Base-by-base conservation (phyloP, 2,888 invertebrate genomes). In the Gonocerus acuteangulatus region DNA sequence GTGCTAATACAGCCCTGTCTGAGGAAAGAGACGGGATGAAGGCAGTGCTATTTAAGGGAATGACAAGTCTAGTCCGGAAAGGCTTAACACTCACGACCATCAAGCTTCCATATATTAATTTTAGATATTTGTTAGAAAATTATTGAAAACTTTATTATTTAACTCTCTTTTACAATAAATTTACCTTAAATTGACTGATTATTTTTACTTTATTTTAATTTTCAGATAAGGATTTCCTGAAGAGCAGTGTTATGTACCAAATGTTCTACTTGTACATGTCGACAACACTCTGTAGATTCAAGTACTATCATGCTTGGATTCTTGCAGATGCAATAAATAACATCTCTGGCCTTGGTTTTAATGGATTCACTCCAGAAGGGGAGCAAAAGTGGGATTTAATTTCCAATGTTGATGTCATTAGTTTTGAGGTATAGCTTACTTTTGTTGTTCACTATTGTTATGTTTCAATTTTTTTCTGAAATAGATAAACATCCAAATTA, bases 301-400 rank as follows among this genome's bases (percentile, higher is more conserved):
- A 94, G 78, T 96, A 95, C 78, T 95, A 95, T 77, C 90, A 94
- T 74, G 95, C 94, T n/a, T 96, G 95, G 95, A 79, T 91, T 62
- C 79, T 95, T 70, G 92, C 94, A 4, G 97, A 97, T 74, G 91
- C 93, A 1, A 87, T 95, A 68, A 95, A 93, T 74, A 95, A 96
- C 75, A 89, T 92, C 73, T 89, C 90, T 18, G 97, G 97, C 1
- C 81, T 97, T 72, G 92, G 91, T 15, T 91, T 87, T 72, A 82
- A 81, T 70, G 95, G 95, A 1, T 90, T 85, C 72, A 83, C 86
- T 70, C 78, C 80, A 51, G 78, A 85, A 64, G 92, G 90, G 44
- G 77, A 80, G 48, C 78, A 87, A 1, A 85, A 84, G 70, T 99
- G 97, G 97, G 91, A 96, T 74, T 83, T 90, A 66, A 82, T 92